Evolutionary conservation across 1,140 invertebrate genomes (phyloP).

Genomic region (Lethocerus indicus): DNA sequence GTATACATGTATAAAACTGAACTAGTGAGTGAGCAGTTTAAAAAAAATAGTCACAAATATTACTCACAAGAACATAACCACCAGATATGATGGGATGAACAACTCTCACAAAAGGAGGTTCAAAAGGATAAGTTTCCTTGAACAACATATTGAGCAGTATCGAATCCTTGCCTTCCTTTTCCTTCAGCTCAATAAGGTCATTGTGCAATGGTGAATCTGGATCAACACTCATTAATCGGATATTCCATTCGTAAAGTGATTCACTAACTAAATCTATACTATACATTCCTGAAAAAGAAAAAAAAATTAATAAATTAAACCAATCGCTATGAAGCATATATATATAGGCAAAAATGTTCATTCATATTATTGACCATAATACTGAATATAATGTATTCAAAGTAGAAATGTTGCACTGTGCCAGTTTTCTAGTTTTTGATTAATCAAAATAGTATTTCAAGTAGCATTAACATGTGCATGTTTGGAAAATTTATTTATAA

Average conservation of each 20-base stretch:
- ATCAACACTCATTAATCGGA: slow-evolving; percentile 89
- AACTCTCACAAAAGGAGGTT: slow-evolving; percentile 94
- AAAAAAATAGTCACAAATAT: background rate
- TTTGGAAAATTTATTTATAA: too few relatives aligned
- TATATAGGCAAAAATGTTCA: too few relatives aligned
- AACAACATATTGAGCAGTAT: slow-evolving; percentile 94
- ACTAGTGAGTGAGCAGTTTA: too few relatives aligned
- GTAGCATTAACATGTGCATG: too few relatives aligned
- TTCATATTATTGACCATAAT: too few relatives aligned
- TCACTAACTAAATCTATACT: slow-evolving; percentile 92
- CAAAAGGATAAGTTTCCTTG: slow-evolving; percentile 96
- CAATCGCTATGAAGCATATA: too few relatives aligned
- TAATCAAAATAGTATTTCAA: too few relatives aligned
- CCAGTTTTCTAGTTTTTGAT: too few relatives aligned
- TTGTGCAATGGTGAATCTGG: slow-evolving; percentile 90
- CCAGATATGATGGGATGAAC: slow-evolving; percentile 94
- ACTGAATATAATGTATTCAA: too few relatives aligned
- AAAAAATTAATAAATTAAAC: too few relatives aligned
- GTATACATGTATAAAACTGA: too few relatives aligned
- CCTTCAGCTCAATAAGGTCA: slow-evolving; percentile 84
- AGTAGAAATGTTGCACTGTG: too few relatives aligned
- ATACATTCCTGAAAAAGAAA: slow-evolving; percentile 46
- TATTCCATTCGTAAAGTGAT: slow-evolving; percentile 98
- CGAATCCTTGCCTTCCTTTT: slow-evolving; percentile 93
- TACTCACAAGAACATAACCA: slow-evolving; percentile 44